Conservation (phyloP, 1,140 invertebrate genomes). For the Periplaneta americana region DNA sequence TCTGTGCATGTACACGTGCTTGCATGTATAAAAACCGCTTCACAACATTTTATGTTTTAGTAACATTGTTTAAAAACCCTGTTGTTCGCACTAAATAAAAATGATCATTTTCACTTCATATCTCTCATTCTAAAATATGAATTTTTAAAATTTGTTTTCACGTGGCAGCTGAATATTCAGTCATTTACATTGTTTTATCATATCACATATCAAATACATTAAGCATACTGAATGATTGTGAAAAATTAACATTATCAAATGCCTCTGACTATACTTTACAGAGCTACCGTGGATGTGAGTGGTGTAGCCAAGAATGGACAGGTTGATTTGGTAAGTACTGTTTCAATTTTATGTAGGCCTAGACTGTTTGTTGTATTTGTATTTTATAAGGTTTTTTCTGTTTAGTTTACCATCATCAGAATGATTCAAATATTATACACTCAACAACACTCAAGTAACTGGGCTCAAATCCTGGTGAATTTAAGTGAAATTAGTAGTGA, state of each 20-base stretch:
- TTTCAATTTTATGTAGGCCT: conserved; percentile 2
- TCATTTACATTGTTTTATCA: neutral
- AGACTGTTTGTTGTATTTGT: too few species aligned
- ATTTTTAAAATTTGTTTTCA: neutral
- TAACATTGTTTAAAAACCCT: neutral
- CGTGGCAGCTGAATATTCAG: neutral
- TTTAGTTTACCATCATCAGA: too few species aligned
- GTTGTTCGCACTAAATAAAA: neutral
- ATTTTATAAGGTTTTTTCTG: too few species aligned
- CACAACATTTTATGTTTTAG: neutral
- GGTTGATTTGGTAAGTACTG: conserved; percentile 57
- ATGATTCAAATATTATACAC: too few species aligned
- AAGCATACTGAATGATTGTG: neutral
- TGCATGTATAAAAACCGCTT: neutral
- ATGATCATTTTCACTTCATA: neutral
- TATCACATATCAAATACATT: neutral
- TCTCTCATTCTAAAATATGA: neutral
- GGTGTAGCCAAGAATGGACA: conserved; percentile 59
- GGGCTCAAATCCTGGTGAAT: too few species aligned
- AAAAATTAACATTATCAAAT: neutral
- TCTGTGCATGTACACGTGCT: neutral
- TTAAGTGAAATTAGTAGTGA: too few species aligned
- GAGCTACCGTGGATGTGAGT: conserved; percentile 60
- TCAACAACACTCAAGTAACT: too few species aligned
- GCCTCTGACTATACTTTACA: conserved; percentile 28